phyloP scores from a whole-genome alignment of 1,140 invertebrate genomes.

The Lysiphlebus fabarum region DNA sequence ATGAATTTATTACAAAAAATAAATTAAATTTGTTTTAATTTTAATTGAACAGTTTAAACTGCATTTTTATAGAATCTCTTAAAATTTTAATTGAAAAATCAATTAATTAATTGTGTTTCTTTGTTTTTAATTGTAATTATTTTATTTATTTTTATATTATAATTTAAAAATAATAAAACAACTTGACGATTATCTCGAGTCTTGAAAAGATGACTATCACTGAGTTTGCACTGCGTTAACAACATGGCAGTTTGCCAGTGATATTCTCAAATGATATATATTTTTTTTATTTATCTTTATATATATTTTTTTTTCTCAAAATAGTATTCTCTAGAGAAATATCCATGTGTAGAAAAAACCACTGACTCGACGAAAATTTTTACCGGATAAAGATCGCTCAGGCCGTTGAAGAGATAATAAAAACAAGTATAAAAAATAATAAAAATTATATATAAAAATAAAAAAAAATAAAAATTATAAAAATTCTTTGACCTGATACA shows the following conservation, averaged over 20 bases:
- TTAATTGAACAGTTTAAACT: no score
- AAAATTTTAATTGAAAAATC: no score
- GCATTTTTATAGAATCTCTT: no score
- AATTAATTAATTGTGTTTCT: no score
- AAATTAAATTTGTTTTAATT: no score
- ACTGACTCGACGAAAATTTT: slow-evolving; percentile 21
- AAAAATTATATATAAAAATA: slow-evolving; percentile 2
- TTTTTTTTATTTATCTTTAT: slow-evolving; percentile 7
- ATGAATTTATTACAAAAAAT: no score
- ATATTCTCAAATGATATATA: neutral
- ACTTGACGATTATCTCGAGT: slow-evolving; percentile 17
- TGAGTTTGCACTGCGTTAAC: slow-evolving; percentile 19
- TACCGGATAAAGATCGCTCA: slow-evolving; percentile 6
- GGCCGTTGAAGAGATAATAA: neutral
- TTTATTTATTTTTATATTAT: neutral
- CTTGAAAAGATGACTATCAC: slow-evolving; percentile 10
- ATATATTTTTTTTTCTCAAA: neutral
- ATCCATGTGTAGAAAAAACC: slow-evolving; percentile 5
- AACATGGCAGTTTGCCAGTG: slow-evolving; percentile 21
- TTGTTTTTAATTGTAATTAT: no score
- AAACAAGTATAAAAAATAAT: slow-evolving; percentile 1
- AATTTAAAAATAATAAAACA: neutral
- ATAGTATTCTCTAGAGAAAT: neutral
- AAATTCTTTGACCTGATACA: slow-evolving; percentile 7
- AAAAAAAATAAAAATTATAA: slow-evolving; percentile 1